Evolutionary conservation across 2,797 vertebrate species (phyloP), one percentile per base, ranked within the genome.

Genomic region (Corythornis leucogaster): DNA sequence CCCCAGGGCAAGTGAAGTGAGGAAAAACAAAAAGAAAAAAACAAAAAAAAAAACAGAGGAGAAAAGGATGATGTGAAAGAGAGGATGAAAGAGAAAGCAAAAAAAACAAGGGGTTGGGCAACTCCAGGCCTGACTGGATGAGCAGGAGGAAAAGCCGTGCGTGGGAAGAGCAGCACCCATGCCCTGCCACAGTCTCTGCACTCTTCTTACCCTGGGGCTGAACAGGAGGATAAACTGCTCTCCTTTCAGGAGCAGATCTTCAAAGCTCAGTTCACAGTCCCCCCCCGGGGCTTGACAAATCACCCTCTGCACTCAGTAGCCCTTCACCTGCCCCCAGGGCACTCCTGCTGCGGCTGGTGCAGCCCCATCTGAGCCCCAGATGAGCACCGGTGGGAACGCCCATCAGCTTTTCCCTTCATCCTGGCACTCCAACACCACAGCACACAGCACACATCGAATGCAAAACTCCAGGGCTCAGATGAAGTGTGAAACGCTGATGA

Each of bases 41-140:
- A 80, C 96, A 96, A 80, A 92, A 92, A 96, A 96, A 93, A 80
- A 96, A 96, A 94, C 82, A 96, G 91, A 96, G 95, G 89, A 93
- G 50, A 70, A 40, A 91, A 93, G 88, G 95, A 62, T 96, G 95
- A 95, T 85, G 79, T 77, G 66, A 83, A 78, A 86, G 88, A 73
- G 53, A 61, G 80, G 76, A 62, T 77, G 74, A 95, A 81, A 86
- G 62, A 78, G 63, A 90, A 93, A 85, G 89, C 78, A 82, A 90
- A 87, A 40, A 40, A 59, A 26, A 4, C 78, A 78, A 85, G 40
- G 24, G 80, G 71, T 3, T 25, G 86, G 71, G 66, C 57, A 85
- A 59, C 68, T 79, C 76, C 51, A 73, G 69, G 89, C 71, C 80
- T 80, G 83, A 63, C 75, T 0, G 1, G 87, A 63, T 57, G 51